These are phyloP conservation scores for Elachura formosa DNA, from an alignment of 2,113 vertebrate genomes.

Conservation along the genomic window DNA sequence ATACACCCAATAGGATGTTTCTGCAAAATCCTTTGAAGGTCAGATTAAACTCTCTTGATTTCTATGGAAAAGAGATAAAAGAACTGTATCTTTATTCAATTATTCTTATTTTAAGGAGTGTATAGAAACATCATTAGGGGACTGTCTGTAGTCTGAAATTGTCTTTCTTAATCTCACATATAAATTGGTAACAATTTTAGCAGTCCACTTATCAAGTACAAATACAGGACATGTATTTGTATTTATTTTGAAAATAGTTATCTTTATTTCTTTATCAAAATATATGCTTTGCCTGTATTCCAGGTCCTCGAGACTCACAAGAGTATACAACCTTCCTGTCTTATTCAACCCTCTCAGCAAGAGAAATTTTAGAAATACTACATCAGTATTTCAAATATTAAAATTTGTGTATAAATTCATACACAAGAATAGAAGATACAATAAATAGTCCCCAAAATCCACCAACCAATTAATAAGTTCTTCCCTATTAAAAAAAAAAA, in stretches of 20 bases:
- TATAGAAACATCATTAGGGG: background rate
- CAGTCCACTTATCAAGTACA: background rate
- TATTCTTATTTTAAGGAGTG: background rate
- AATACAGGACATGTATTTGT: background rate
- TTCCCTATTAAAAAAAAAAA: rapidly evolving
- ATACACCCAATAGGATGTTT: background rate
- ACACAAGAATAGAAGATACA: background rate
- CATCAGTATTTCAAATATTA: background rate
- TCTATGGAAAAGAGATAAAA: background rate
- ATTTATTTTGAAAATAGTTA: background rate
- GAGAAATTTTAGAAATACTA: background rate
- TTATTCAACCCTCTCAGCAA: background rate
- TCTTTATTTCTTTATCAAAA: background rate
- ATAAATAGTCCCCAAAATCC: background rate
- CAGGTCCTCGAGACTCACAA: background rate
- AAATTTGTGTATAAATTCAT: background rate
- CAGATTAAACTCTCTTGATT: background rate
- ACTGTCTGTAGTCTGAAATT: background rate
- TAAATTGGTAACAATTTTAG: background rate
- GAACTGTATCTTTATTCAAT: background rate
- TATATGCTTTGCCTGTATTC: background rate
- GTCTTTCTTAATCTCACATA: background rate
- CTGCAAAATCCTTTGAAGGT: background rate
- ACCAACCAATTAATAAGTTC: background rate
- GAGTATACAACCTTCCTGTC: background rate